phyloP scores from a whole-genome alignment of 2,113 vertebrate species.

The Rhegmatorhina hoffmannsi region DNA sequence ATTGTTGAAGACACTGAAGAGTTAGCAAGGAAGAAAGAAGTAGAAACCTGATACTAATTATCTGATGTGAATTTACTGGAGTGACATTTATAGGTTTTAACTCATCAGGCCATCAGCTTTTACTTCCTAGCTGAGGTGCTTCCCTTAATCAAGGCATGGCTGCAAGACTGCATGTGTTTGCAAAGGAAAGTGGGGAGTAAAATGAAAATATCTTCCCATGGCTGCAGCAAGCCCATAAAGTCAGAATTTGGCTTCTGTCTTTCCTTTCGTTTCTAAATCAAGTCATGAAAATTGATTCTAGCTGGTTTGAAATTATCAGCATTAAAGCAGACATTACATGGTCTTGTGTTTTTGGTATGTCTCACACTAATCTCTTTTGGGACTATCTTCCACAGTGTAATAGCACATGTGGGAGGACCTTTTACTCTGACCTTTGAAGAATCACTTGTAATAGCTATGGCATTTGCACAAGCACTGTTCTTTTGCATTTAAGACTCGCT shows the following conservation, averaged over 20 bases:
- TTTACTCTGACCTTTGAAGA: slow-evolving; percentile 43
- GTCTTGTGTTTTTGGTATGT: not conserved
- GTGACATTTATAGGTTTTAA: not conserved
- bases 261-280: not conserved
- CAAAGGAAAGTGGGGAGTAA: not conserved
- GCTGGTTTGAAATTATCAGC: not conserved
- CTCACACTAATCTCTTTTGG: not conserved
- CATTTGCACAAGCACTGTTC: slow-evolving; percentile 36
- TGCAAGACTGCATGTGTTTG: not conserved
- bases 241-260: not conserved
- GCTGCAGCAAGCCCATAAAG: not conserved
- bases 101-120: not conserved
- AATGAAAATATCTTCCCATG: not conserved
- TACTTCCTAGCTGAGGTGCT: not conserved
- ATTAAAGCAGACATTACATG: not conserved
- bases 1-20: not conserved
- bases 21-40: not conserved
- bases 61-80: not conserved
- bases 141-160: not conserved
- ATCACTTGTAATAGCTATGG: slow-evolving; percentile 15
- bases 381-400: not conserved
- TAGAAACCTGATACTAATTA: not conserved
- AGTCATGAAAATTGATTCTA: not conserved
- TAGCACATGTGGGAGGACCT: slow-evolving; percentile 1
- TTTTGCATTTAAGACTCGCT: slow-evolving; percentile 43